Evolutionary conservation across 2,888 invertebrate genomes (phyloP), one percentile per base, ranked within the genome.

Genomic region (Chloroclysta siterata): DNA sequence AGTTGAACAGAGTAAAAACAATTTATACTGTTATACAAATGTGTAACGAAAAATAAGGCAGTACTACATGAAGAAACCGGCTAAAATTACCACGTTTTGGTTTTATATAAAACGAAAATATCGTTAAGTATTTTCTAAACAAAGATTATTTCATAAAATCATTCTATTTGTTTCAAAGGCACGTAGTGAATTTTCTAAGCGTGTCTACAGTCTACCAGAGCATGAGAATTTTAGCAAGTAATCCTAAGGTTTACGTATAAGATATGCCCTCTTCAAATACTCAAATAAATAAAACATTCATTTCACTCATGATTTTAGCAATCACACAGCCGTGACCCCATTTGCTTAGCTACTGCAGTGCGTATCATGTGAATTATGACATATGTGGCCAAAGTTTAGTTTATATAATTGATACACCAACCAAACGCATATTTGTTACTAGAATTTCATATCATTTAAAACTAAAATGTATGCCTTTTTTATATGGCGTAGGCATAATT

Each of bases 231-330:
- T 80, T 72, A 75, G 69, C 71, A 50, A 56, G 61, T 63, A n/a
- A 56, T 68, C 39, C 13, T 52, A 72, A 77, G 79, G 79, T 80
- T 79, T 80, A 80, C 80, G 71, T 79, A 79, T 72, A 59, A 66
- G 73, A 78, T 79, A 76, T 76, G 73, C 66, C 70, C 67, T 69
- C 65, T 64, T 70, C 62, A 66, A 65, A 69, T 58, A 68, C 65
- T 70, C 62, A 71, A 72, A 75, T 73, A 75, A 71, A 68, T 72
- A 69, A 72, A 74, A 44, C 44, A 44, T 44, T 68, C 79, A 78
- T 79, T 73, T 74, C 78, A 75, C 77, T 76, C 8, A 77, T 62
- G 76, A 77, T 80, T 76, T 78, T 74, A 75, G 73, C 75, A 76
- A 75, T 68, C 74, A 73, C 82, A 84, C 83, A 83, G 83, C 82